Evolutionary conservation across 1,140 invertebrate species (phyloP).

Genomic region (Pinna nobilis): DNA sequence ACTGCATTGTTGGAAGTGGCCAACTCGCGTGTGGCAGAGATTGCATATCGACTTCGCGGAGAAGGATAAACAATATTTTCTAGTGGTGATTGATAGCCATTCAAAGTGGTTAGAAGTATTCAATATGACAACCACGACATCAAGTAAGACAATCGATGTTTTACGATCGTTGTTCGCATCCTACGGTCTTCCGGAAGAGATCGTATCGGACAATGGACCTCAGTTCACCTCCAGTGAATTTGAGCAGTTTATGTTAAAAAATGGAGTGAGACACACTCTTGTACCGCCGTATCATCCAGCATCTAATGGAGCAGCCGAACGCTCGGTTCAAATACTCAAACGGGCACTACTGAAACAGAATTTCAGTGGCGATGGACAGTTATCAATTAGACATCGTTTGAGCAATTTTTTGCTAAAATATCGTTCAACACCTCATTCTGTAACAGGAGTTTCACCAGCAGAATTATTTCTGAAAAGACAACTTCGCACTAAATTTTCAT

Average conservation of each 20-base stretch:
- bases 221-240: conserved; percentile 72
- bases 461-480: conserved; percentile 33
- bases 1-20: conserved; percentile 67
- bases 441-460: conserved; percentile 32
- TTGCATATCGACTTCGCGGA: conserved; percentile 74
- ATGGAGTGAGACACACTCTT: conserved; percentile 56
- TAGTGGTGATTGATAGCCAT: conserved; percentile 75
- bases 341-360: background rate
- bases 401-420: conserved; percentile 30
- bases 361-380: background rate
- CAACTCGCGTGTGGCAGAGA: conserved; percentile 58
- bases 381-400: conserved; percentile 4
- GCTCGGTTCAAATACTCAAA: conserved; percentile 41
- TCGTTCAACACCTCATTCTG: conserved; percentile 13
- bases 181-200: conserved; percentile 69
- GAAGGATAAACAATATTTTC: conserved; percentile 64
- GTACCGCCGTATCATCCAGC: background rate
- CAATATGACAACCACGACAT: conserved; percentile 40
- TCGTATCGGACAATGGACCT: conserved; percentile 75
- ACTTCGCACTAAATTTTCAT: conserved; percentile 1
- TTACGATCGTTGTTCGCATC: conserved; percentile 69
- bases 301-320: conserved; percentile 39
- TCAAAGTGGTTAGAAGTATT: conserved; percentile 77
- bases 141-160: conserved; percentile 38
- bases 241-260: conserved; percentile 47